Evolutionary conservation across 2,888 invertebrate species (phyloP), one percentile per base, ranked within the genome.

Genomic region (Ceramica pisi): DNA sequence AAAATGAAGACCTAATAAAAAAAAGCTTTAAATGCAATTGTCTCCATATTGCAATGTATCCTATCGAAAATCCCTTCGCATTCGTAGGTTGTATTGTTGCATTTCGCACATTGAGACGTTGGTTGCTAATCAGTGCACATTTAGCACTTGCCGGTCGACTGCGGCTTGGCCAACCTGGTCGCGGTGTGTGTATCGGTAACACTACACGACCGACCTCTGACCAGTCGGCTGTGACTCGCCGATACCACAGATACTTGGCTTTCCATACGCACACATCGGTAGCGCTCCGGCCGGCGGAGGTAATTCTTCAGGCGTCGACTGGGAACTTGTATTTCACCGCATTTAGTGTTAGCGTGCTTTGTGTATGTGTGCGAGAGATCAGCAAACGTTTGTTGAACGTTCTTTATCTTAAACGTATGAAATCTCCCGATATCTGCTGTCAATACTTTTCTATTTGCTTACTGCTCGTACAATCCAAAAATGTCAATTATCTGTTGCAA

Each of bases 61-160:
- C 46, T 66, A 71, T 64, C 8, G 44, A 64, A 31, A 14, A 57
- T 56, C 31, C 35, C 51, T 55, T 44, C 23, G 48, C 68, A 44
- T 80, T 76, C 38, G 3, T 64, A 46, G 46, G 59, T 46, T 66
- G 66, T 68, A 10, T 48, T 64, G 41, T 65, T 66, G 62, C 67
- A 71, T 74, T 76, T 79, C 68, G 75, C 82, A 81, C 70, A 48
- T 81, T 73, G 62, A 75, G 64, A 80, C 72, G n/a, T 69, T 64
- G 67, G 75, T 85, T 71, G 86, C 78, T 88, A 87, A 88, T 84
- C 86, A 88, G 87, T 84, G 89, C 85, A 82, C 75, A 86, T 80
- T 84, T 84, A 85, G 80, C 86, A 81, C 86, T 84, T 80, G 82
- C 78, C 77, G 84, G 80, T 87, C 81, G 82, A 86, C 70, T 83